Percentiles rank a stretch among this genome's conserved stretches.
Conservation (phyloP, 2,888 invertebrate genomes). For the Dynastes grantii region DNA sequence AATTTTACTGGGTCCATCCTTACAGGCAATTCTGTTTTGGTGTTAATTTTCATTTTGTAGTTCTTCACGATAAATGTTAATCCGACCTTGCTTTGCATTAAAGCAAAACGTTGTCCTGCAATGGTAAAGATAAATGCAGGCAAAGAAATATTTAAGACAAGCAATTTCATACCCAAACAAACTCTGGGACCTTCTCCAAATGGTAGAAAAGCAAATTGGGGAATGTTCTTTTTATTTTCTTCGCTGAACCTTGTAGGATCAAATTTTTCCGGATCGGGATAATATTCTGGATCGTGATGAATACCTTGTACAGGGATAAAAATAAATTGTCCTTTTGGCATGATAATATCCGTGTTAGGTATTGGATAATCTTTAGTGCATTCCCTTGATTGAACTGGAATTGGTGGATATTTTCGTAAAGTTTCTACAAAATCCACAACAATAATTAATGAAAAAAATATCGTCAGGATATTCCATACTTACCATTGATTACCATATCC, state of each 20-base stretch:
- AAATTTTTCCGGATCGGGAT: conserved; percentile 47
- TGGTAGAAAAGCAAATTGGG: conserved; percentile 38
- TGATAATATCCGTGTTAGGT: conserved; percentile 16
- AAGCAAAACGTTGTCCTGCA: background rate
- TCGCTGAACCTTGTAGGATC: conserved; percentile 43
- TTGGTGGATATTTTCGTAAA: conserved; percentile 46
- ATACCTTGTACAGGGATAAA: conserved; percentile 42
- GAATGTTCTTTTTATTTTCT: conserved; percentile 41
- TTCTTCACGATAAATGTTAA: background rate
- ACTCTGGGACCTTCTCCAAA: conserved; percentile 49
- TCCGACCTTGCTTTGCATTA: conserved; percentile 5
- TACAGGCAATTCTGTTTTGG: conserved; percentile 1
- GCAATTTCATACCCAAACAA: conserved; percentile 40
- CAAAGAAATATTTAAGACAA: background rate
- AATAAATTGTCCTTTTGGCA: conserved; percentile 30
- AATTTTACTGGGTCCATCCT: background rate
- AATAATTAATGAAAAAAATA: background rate
- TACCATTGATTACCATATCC: conserved; percentile 67
- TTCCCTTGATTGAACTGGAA: conserved; percentile 26
- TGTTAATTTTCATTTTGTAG: background rate
- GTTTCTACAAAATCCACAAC: conserved; percentile 30
- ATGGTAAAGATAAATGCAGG: background rate
- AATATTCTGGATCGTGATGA: conserved; percentile 48
- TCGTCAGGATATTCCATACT: too few relatives aligned
- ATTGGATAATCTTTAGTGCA: conserved; percentile 44